phyloP scores from a whole-genome alignment of 2,888 invertebrate genomes.

The Hoplodrina blanda region DNA sequence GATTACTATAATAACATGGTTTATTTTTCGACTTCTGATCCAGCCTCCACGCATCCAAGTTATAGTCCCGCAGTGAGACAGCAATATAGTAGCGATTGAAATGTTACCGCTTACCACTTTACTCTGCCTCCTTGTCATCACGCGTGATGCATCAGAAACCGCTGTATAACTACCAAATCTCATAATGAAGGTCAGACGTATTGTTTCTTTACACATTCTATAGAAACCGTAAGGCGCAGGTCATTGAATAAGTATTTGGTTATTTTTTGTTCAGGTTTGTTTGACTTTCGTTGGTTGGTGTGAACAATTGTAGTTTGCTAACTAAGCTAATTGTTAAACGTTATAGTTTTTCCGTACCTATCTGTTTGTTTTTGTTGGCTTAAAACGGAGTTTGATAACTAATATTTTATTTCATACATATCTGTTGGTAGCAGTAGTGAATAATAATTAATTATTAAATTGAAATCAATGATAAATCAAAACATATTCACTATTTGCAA shows the following conservation, averaged over 20 bases:
- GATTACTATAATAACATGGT: too few species aligned
- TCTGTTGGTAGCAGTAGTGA: background rate
- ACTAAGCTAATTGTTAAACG: background rate
- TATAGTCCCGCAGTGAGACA: conserved; percentile 69
- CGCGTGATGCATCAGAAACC: conserved; percentile 61
- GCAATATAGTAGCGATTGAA: conserved; percentile 72
- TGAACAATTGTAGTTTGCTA: conserved; percentile 19
- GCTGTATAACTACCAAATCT: conserved; percentile 62
- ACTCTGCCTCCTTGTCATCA: conserved; percentile 65
- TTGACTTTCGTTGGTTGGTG: conserved; percentile 21
- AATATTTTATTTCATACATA: background rate
- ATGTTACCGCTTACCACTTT: conserved; percentile 73
- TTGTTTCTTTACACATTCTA: conserved; percentile 61
- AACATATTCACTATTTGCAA: background rate
- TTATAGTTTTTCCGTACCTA: background rate
- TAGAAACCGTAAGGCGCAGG: conserved; percentile 50
- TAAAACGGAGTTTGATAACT: background rate
- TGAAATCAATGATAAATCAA: background rate
- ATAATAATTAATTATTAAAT: background rate
- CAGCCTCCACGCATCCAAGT: conserved; percentile 47
- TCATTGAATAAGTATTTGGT: conserved; percentile 46
- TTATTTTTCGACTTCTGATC: conserved; percentile 45
- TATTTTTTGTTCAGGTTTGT: conserved; percentile 38
- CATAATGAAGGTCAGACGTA: conserved; percentile 60
- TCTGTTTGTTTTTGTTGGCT: background rate